These are phyloP conservation scores for Carettochelys insculpta DNA, from an alignment of 2,113 vertebrate species.

Conservation along the genomic window DNA sequence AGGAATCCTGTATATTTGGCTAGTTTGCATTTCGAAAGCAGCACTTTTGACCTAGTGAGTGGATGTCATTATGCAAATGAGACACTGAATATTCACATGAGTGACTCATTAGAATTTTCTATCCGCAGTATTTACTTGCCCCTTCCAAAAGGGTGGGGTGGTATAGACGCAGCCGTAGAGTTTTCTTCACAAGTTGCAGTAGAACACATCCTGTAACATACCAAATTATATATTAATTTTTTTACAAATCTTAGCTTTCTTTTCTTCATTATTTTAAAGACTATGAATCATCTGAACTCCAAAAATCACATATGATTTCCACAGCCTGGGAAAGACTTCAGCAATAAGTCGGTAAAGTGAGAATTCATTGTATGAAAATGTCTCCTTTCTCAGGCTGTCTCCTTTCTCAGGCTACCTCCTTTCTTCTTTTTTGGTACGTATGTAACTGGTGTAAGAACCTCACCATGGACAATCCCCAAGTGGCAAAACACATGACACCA, in stretches of 20 bases:
- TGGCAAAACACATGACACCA: not conserved
- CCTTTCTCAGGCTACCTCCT: not conserved
- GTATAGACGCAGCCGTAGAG: too few relatives aligned
- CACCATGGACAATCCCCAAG: not conserved
- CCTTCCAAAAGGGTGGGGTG: too few relatives aligned
- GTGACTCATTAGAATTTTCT: too few relatives aligned
- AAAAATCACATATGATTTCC: slow-evolving; percentile 13
- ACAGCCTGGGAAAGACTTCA: not conserved
- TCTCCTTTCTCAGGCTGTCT: not conserved
- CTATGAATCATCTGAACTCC: not conserved
- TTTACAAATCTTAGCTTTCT: not conserved
- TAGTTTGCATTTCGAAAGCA: too few relatives aligned
- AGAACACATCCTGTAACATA: not conserved
- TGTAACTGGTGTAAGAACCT: not conserved
- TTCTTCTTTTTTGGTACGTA: not conserved
- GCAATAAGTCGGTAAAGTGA: not conserved
- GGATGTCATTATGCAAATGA: too few relatives aligned
- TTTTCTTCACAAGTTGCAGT: not conserved
- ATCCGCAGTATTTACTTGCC: too few relatives aligned
- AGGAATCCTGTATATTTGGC: too few relatives aligned
- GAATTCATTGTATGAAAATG: not conserved
- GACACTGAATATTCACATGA: too few relatives aligned
- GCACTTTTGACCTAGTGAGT: too few relatives aligned
- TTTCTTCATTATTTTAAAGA: too few relatives aligned
- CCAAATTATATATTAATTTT: not conserved